Percentiles rank a stretch among this genome's conserved stretches.
These are phyloP conservation scores for Apus apus DNA, from an alignment of 2,113 vertebrate species.

Conservation along the genomic window DNA sequence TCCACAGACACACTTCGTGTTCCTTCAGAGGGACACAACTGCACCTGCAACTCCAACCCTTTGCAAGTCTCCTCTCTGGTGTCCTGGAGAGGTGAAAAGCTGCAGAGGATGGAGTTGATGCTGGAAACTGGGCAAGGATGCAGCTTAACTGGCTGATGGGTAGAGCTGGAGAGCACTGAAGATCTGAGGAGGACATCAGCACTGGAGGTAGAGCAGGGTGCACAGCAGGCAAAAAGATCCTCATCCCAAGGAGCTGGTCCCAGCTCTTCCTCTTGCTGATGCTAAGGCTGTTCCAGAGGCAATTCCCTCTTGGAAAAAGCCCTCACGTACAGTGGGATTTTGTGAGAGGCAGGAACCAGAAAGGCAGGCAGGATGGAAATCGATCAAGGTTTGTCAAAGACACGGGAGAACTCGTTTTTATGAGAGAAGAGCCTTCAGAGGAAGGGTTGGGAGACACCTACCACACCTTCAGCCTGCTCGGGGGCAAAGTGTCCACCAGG, in stretches of 20 bases:
- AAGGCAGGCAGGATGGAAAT: slow-evolving; percentile 35
- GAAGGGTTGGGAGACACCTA: neutral
- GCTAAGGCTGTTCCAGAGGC: neutral
- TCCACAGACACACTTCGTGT: neutral
- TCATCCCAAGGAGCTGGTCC: neutral
- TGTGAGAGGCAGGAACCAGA: neutral
- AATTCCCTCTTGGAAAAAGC: neutral
- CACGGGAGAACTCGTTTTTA: slow-evolving; percentile 9
- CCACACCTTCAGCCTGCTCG: slow-evolving; percentile 31
- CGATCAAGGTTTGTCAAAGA: slow-evolving; percentile 48
- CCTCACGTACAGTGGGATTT: neutral
- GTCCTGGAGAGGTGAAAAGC: neutral
- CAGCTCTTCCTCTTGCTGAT: neutral
- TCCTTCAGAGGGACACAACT: neutral
- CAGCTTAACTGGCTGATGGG: neutral
- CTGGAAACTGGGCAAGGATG: neutral
- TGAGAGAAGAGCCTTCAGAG: slow-evolving; percentile 42
- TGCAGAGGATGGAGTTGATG: neutral
- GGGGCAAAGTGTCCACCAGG: neutral
- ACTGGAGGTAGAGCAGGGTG: neutral
- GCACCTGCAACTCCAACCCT: neutral
- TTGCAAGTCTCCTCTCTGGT: neutral
- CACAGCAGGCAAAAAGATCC: neutral
- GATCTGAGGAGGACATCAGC: fast-evolving
- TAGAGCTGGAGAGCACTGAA: neutral